Evolutionary conservation across 2,113 vertebrate species (phyloP), one percentile per base, ranked within the genome.

Genomic region (Mola mola): DNA sequence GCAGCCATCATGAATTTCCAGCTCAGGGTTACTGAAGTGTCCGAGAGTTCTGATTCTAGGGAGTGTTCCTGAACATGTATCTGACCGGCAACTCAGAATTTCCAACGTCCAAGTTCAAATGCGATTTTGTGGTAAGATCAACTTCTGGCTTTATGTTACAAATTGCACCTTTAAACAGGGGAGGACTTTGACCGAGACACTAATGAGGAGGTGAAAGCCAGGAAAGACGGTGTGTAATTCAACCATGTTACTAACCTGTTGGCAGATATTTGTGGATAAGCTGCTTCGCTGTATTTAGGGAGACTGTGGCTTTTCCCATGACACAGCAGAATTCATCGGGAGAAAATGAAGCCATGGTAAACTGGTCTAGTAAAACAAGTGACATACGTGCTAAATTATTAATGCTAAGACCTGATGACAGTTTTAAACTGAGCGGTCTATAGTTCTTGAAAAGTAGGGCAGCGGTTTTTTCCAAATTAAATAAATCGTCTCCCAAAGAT

Each of bases 381-480:
- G 36, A 52, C 42, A 42, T 20, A 44, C 25, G 59, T 51, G 51
- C 55, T 53, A 48, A 36, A 75, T 75, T 38, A 56, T 81, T 38
- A 42, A 21, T 9, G 6, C 63, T 61, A 59, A 60, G 43, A 37
- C 25, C 24, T 3, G 12, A 34, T 69, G 53, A 38, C 47, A 48
- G 22, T 61, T 55, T 64, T 44, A 36, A 53, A 52, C 44, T 75
- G 68, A 59, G 9, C 43, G 58, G 42, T 21, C 40, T 56, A 41
- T 69, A 67, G 60, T 75, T 80, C 42, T 52, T 72, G 16, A 66
- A 83, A 80, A 76, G 50, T 85, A 73, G 56, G 48, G 57, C 51
- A 82, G 49, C 48, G 51, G 25, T 60, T 24, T 19, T 83, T 84
- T 88, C 76, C 82, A 90, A 82, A 90, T 83, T 21, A 88, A 90